Base-by-base conservation (phyloP, 2,888 invertebrate species). In the Xylota sylvarum region DNA sequence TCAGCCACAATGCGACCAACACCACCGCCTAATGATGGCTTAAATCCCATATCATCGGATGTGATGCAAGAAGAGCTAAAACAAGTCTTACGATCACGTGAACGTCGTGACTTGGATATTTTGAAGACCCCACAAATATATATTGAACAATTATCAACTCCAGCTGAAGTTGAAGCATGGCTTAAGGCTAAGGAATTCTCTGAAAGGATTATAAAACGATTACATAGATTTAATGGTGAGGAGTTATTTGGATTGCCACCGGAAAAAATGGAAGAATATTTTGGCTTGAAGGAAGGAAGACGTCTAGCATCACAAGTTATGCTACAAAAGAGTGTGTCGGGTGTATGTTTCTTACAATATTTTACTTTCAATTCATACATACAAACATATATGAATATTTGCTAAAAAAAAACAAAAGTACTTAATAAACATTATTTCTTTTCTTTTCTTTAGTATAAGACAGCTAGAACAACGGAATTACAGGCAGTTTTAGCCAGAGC, bases 221-320 rank as follows among this genome's bases (percentile, higher is more conserved):
- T 97, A 79, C 93, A 93, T 55, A 94, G 94, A 1, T 93, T 96
- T 91, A 94, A 94, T 62, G 97, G 97, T 0, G 94, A 95, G 88
- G 95, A 96, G 90, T 91, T 97, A 89, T 96, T 98, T 92, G 93
- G 94, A 9, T 92, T 97, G 64, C 94, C 94, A 1, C 94, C 94
- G 81, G 89, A 92, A 14, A 95, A 97, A 90, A 92, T 97, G 78
- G 96, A 96, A 90, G 94, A 94, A 72, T 93, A 95, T 88, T 95
- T 96, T 89, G 97, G 97, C 0, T 90, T 93, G 0, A 94, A 94
- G 64, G 97, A 97, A 91, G 97, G 97, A 72, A 94, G 94, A 89
- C 94, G 97, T 19, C 94, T 98, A 14, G 95, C 96, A 91, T 96
- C 96, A 77, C 97, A 97, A 91, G 93, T 98, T 55, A 95, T 95